Conservation (phyloP, 2,888 invertebrate genomes). For the Germaria angustata region DNA sequence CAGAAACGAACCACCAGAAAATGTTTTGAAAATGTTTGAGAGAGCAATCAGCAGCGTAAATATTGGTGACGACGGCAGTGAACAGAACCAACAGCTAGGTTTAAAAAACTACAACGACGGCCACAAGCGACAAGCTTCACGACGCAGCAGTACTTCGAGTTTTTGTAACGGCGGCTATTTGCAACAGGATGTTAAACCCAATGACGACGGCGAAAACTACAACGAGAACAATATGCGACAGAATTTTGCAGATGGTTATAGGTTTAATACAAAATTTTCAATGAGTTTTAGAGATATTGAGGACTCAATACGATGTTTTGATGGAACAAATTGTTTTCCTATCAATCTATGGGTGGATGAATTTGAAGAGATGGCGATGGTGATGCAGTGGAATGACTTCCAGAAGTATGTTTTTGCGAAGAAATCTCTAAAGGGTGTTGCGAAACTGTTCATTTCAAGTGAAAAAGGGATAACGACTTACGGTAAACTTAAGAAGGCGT, state of each 20-base stretch:
- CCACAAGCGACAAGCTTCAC: background rate
- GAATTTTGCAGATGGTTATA: too few species aligned
- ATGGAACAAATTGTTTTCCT: conserved; percentile 32
- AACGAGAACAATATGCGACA: background rate
- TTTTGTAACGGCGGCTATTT: background rate
- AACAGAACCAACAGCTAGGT: too few species aligned
- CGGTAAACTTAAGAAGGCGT: conserved; percentile 21
- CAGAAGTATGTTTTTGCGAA: conserved; percentile 53
- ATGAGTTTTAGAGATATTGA: conserved; percentile 52
- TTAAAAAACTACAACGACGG: background rate
- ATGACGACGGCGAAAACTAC: background rate
- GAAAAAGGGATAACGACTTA: conserved; percentile 48
- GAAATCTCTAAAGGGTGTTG: conserved; percentile 57
- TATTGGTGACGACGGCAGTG: background rate
- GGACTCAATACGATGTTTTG: conserved; percentile 46
- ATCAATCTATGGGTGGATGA: conserved; percentile 40
- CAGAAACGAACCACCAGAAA: background rate
- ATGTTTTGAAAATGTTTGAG: background rate
- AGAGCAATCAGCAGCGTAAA: background rate
- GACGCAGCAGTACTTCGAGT: background rate
- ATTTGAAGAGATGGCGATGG: conserved; percentile 46
- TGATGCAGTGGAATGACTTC: conserved; percentile 59
- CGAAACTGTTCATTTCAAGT: conserved; percentile 52
- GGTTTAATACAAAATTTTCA: background rate
- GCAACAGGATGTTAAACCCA: background rate